phyloP scores from a whole-genome alignment of 2,797 vertebrate genomes.

The Hoplostethus atlanticus region DNA sequence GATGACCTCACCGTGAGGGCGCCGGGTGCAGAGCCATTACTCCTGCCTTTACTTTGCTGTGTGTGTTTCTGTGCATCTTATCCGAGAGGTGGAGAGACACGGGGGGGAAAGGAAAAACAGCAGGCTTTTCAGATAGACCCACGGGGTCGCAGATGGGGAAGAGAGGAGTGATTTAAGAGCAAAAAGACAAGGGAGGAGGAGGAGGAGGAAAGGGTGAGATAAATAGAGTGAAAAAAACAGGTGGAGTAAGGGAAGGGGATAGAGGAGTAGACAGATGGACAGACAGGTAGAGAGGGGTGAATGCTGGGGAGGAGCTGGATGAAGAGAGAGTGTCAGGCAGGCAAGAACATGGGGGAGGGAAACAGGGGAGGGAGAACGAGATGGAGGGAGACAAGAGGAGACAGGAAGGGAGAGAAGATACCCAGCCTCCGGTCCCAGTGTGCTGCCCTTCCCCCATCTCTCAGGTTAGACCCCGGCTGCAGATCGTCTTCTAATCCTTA shows the following conservation, averaged over 20 bases:
- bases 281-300: conserved; percentile 33
- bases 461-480: conserved; percentile 61
- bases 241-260: background rate
- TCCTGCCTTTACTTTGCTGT: background rate
- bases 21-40: no score
- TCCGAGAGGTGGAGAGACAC: background rate
- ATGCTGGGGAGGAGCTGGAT: conserved; percentile 18
- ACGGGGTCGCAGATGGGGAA: conserved; percentile 22
- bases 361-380: conserved; percentile 12
- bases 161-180: conserved; percentile 2
- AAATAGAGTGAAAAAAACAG: background rate
- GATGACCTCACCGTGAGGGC: background rate
- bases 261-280: conserved; percentile 30
- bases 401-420: conserved; percentile 50
- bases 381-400: background rate
- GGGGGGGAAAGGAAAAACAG: conserved; percentile 10
- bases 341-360: background rate
- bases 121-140: conserved; percentile 15
- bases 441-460: conserved; percentile 50
- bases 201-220: background rate
- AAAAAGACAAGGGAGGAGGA: conserved; percentile 2
- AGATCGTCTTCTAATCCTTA: conserved; percentile 71
- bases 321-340: background rate
- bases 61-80: background rate
- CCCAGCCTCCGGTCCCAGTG: conserved; percentile 25